Evolutionary conservation across 2,113 vertebrate species (phyloP).

Genomic region (Scomber japonicus): DNA sequence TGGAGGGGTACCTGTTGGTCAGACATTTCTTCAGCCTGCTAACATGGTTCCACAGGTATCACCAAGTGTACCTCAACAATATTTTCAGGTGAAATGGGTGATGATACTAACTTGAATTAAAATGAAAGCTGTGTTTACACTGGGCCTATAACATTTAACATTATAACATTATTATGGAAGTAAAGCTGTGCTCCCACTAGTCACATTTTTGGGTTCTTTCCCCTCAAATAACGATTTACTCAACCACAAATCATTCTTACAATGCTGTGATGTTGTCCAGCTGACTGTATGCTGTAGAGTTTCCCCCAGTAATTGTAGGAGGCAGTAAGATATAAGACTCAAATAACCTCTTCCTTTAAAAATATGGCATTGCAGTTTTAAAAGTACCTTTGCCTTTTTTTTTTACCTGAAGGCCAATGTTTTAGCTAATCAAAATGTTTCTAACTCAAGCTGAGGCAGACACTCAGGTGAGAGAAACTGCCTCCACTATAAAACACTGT

Average conservation of each 20-base stretch:
- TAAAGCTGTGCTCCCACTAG: background rate
- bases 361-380: background rate
- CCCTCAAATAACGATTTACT: constrained; percentile 47
- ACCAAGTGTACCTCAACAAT: constrained; percentile 82
- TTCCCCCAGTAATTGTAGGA: constrained; percentile 49
- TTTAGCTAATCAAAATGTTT: background rate
- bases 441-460: background rate
- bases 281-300: constrained; percentile 40
- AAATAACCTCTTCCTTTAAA: background rate
- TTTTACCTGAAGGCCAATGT: background rate
- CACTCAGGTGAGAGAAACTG: background rate
- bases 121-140: constrained; percentile 18
- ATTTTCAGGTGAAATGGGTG: constrained; percentile 83
- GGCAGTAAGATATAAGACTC: background rate
- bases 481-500: constrained; percentile 42
- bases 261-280: constrained; percentile 38
- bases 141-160: constrained; percentile 1
- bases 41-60: constrained; percentile 83
- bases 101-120: constrained; percentile 32
- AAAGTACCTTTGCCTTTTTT: background rate
- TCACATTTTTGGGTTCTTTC: constrained; percentile 24
- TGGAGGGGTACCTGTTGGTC: constrained; percentile 78
- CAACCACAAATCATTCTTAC: constrained; percentile 43
- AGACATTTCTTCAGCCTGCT: constrained; percentile 81
- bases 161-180: background rate